Evolutionary conservation across 2,113 vertebrate genomes (phyloP).

Genomic region (Sylvilagus bachmani): DNA sequence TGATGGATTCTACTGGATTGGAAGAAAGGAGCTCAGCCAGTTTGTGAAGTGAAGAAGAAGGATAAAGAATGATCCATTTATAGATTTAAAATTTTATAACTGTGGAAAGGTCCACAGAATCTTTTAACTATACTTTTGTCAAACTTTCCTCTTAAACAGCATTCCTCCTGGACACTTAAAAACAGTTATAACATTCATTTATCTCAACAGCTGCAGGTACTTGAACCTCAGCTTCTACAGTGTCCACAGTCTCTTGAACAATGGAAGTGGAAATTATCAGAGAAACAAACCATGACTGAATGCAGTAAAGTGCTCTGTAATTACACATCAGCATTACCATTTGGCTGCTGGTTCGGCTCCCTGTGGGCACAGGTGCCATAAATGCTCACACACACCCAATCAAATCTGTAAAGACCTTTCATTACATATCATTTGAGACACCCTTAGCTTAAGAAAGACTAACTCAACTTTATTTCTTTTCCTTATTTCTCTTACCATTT

Average conservation of each 20-base stretch:
- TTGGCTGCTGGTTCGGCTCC: slow-evolving; percentile 79
- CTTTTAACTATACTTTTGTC: slow-evolving; percentile 68
- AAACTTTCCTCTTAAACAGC: slow-evolving; percentile 50
- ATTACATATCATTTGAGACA: slow-evolving; percentile 55
- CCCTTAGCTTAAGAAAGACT: slow-evolving; percentile 72
- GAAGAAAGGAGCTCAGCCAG: slow-evolving; percentile 12
- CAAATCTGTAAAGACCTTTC: slow-evolving; percentile 78
- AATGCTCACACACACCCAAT: slow-evolving; percentile 75
- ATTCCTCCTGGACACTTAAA: slow-evolving; percentile 56
- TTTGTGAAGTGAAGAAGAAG: slow-evolving; percentile 24
- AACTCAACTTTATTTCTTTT: slow-evolving; percentile 34
- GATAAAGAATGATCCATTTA: slow-evolving; percentile 46
- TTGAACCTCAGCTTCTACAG: slow-evolving; percentile 81
- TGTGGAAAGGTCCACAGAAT: slow-evolving; percentile 62
- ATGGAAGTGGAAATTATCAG: slow-evolving; percentile 84
- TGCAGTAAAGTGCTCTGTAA: slow-evolving; percentile 83
- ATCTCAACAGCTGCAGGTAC: slow-evolving; percentile 87
- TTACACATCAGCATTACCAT: slow-evolving; percentile 81
- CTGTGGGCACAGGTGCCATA: slow-evolving; percentile 80
- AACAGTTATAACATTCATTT: slow-evolving; percentile 73
- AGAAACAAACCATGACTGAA: slow-evolving; percentile 83
- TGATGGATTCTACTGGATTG: background rate
- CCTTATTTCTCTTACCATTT: slow-evolving; percentile 21
- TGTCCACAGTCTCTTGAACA: slow-evolving; percentile 81
- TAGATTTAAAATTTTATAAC: slow-evolving; percentile 29